Percentiles rank a stretch among this genome's conserved stretches.
phyloP scores from a whole-genome alignment of 1,140 invertebrate genomes.

The Chelonus insularis region DNA sequence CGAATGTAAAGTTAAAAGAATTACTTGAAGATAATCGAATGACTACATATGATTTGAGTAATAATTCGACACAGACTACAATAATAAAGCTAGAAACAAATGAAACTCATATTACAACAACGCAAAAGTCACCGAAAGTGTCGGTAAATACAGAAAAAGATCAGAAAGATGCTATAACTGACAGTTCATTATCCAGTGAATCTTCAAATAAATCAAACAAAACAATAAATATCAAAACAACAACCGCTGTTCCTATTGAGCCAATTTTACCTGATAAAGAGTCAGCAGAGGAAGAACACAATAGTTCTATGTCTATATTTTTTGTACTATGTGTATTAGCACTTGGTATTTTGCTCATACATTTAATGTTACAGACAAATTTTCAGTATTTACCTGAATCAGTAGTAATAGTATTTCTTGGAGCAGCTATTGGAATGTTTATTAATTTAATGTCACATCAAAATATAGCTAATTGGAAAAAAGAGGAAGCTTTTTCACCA shows the following conservation, averaged over 20 bases:
- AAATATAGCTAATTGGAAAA: conserved; percentile 91
- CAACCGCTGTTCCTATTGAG: conserved; percentile 66
- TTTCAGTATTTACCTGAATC: conserved; percentile 97
- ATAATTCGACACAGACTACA: no score
- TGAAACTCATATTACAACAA: no score
- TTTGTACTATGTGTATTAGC: conserved; percentile 93
- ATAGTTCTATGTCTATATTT: conserved; percentile 95
- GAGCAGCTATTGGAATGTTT: conserved; percentile 87
- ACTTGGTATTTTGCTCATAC: conserved; percentile 90
- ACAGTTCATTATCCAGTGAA: conserved; percentile 9
- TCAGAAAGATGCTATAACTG: conserved; percentile 6
- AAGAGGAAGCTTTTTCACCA: conserved; percentile 95
- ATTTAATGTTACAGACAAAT: conserved; percentile 91
- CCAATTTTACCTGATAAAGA: conserved; percentile 81
- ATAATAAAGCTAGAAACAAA: no score
- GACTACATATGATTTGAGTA: no score
- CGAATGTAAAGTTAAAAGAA: no score
- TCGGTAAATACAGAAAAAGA: conserved; percentile 27
- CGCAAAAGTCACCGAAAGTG: no score
- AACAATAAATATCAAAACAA: conserved; percentile 53
- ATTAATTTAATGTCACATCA: conserved; percentile 89
- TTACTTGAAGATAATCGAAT: no score
- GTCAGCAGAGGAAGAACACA: conserved; percentile 91
- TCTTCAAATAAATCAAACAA: conserved; percentile 37
- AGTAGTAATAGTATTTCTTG: conserved; percentile 95